phyloP scores from a whole-genome alignment of 2,113 vertebrate genomes.

The Poecile atricapillus region DNA sequence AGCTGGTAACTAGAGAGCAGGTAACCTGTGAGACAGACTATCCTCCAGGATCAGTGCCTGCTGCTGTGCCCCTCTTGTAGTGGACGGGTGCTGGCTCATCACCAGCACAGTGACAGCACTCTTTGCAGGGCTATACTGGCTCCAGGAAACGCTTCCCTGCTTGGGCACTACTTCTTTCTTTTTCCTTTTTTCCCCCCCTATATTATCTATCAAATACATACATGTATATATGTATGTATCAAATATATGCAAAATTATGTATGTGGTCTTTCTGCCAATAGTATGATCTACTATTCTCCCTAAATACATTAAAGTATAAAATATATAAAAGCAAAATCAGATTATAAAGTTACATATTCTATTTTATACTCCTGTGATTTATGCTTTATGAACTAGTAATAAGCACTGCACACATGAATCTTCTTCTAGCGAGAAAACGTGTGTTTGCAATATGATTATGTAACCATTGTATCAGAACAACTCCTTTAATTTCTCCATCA shows the following conservation, averaged over 20 bases:
- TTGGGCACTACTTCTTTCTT: neutral
- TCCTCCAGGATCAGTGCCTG: neutral
- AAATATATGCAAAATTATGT: neutral
- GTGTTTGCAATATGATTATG: neutral
- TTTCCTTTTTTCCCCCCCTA: rapidly evolving
- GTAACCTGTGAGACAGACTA: neutral
- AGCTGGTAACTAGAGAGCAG: neutral
- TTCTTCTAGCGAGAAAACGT: neutral
- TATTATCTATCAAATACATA: neutral
- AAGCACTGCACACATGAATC: neutral
- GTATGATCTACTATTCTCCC: neutral
- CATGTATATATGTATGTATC: neutral
- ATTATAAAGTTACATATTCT: neutral
- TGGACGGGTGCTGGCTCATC: neutral
- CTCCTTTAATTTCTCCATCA: neutral
- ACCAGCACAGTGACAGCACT: neutral
- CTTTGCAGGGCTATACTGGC: neutral
- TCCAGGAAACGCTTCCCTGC: neutral
- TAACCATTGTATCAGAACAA: neutral
- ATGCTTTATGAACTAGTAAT: neutral
- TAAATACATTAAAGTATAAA: neutral
- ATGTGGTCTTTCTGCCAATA: neutral
- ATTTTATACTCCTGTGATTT: neutral
- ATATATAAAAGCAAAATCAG: neutral
- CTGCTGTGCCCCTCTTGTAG: neutral